Evolutionary conservation across 2,113 vertebrate genomes (phyloP).

Genomic region (Poecilia latipinna): DNA sequence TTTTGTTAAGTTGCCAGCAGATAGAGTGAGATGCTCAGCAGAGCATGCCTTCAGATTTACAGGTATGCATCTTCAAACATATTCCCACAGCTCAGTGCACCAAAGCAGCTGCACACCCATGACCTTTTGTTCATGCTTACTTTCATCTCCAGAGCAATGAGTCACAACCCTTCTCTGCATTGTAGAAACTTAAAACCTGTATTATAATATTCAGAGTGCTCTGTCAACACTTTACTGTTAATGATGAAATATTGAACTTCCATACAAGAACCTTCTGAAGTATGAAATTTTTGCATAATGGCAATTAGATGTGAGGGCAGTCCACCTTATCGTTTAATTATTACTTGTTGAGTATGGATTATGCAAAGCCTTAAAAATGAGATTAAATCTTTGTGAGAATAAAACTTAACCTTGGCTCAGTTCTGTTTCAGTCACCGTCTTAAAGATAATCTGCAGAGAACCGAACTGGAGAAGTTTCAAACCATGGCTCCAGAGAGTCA

Average conservation of each 20-base stretch:
- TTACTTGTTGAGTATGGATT: conserved; percentile 54
- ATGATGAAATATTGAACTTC: conserved; percentile 61
- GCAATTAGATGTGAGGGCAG: conserved; percentile 35
- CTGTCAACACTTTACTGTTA: conserved; percentile 20
- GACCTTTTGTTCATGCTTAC: conserved; percentile 32
- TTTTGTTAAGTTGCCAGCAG: conserved; percentile 2
- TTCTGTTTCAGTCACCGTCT: conserved; percentile 1
- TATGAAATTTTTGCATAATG: conserved; percentile 42
- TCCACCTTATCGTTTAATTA: conserved; percentile 20
- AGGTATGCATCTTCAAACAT: conserved; percentile 1
- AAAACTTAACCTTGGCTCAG: conserved; percentile 10
- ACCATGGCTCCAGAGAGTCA: not conserved
- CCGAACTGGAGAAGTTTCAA: not conserved
- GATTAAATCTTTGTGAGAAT: conserved; percentile 36
- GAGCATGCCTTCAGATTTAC: conserved; percentile 3
- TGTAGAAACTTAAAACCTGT: conserved; percentile 31
- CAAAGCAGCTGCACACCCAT: conserved; percentile 21
- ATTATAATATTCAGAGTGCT: conserved; percentile 39
- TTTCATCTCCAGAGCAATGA: conserved; percentile 6
- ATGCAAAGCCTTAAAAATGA: conserved; percentile 47
- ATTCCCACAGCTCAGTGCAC: not conserved
- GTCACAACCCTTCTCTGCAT: conserved; percentile 24
- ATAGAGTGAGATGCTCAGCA: not conserved
- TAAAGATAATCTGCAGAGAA: not conserved
- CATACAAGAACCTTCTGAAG: conserved; percentile 41